Percentiles rank a stretch among this genome's conserved stretches.
phyloP scores from a whole-genome alignment of 2,113 vertebrate species.

The Sorex fumeus region DNA sequence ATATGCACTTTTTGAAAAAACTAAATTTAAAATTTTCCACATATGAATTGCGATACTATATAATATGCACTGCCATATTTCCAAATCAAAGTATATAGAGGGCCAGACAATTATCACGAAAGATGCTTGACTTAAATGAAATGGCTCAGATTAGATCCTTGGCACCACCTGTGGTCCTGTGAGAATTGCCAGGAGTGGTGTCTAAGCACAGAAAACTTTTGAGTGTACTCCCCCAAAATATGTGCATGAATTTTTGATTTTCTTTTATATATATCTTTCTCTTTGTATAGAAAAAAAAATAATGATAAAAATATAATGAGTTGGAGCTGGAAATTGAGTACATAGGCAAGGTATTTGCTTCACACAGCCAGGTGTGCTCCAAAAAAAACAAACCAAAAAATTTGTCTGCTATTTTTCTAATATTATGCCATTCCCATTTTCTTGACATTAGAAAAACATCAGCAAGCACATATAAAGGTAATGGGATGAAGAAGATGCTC shows the following conservation, averaged over 20 bases:
- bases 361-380: background rate
- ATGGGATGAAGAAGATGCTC: background rate
- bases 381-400: background rate
- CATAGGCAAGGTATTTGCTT: too few species aligned
- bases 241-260: background rate
- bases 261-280: background rate
- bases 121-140: too few species aligned
- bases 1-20: slow-evolving; percentile 21
- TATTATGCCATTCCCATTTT: background rate
- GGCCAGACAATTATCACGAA: too few species aligned
- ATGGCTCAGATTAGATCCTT: too few species aligned
- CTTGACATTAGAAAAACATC: background rate
- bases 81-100: too few species aligned
- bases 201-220: too few species aligned
- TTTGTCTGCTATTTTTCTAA: background rate
- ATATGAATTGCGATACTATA: background rate
- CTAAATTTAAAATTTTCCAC: slow-evolving; percentile 46
- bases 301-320: background rate
- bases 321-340: too few species aligned
- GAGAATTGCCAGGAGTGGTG: too few species aligned
- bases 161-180: too few species aligned
- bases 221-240: background rate
- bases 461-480: background rate
- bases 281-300: background rate
- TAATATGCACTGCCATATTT: background rate